Percentiles rank a stretch among this genome's conserved stretches.
These are phyloP conservation scores for Colius striatus DNA, from an alignment of 2,113 vertebrate genomes.

Conservation along the genomic window DNA sequence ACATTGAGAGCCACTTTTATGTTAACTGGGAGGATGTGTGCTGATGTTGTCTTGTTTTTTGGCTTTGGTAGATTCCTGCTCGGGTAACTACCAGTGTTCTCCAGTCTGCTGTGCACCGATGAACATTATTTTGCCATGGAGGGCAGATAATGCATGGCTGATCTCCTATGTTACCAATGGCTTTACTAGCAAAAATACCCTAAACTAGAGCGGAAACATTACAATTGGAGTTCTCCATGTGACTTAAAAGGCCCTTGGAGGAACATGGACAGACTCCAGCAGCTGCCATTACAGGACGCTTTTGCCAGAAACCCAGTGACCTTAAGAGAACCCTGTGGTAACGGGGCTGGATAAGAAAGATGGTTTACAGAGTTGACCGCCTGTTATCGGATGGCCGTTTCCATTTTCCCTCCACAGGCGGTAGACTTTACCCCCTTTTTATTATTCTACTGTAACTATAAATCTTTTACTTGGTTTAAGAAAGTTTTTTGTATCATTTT, in stretches of 20 bases:
- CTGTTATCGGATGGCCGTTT: slow-evolving; percentile 68
- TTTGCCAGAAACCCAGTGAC: slow-evolving; percentile 69
- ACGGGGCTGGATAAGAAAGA: slow-evolving; percentile 73
- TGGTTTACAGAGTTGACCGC: slow-evolving; percentile 72
- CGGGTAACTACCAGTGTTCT: slow-evolving; percentile 90
- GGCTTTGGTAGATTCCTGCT: slow-evolving; percentile 89
- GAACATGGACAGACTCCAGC: slow-evolving; percentile 74
- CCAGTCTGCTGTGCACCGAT: slow-evolving; percentile 88
- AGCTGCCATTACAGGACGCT: slow-evolving; percentile 73
- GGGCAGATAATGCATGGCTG: slow-evolving; percentile 87
- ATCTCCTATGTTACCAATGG: slow-evolving; percentile 81
- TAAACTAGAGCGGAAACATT: slow-evolving; percentile 73
- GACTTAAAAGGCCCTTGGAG: slow-evolving; percentile 72
- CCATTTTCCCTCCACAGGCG: slow-evolving; percentile 70
- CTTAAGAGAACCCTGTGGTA: slow-evolving; percentile 67
- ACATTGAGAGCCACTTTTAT: background rate
- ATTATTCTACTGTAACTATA: slow-evolving; percentile 77
- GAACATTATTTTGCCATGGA: slow-evolving; percentile 81
- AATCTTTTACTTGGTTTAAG: slow-evolving; percentile 80
- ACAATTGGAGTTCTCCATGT: slow-evolving; percentile 75
- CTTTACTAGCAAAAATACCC: slow-evolving; percentile 80
- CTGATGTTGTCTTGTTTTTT: slow-evolving; percentile 77
- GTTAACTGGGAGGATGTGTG: background rate
- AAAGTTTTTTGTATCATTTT: slow-evolving; percentile 84
- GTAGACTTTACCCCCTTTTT: slow-evolving; percentile 76